Conservation (phyloP, 1,140 invertebrate species). For the Drosophila triauraria region DNA sequence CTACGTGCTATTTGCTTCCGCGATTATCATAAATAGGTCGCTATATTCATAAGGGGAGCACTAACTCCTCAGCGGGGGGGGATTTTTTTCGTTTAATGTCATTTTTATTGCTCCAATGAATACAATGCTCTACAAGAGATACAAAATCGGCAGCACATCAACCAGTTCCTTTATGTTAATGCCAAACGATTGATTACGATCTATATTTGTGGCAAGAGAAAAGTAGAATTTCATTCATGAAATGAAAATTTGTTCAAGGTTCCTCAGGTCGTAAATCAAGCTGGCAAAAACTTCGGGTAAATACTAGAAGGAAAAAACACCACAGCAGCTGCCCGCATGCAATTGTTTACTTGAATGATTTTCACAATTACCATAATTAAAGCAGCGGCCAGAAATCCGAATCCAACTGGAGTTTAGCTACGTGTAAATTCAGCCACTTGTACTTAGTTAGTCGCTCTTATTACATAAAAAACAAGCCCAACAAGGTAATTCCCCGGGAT, state of each 20-base stretch:
- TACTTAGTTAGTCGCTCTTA: conserved; percentile 3
- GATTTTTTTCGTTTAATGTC: conserved; percentile 1
- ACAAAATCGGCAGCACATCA: neutral
- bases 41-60: conserved; percentile 4
- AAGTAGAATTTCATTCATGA: conserved; percentile 8
- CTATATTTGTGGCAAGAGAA: neutral
- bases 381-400: conserved; percentile 15
- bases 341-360: conserved; percentile 60
- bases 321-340: conserved; percentile 42
- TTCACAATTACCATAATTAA: conserved; percentile 74
- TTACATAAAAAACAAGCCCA: neutral
- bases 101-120: conserved; percentile 13
- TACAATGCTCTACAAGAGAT: neutral
- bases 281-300: conserved; percentile 13
- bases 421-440: conserved; percentile 6
- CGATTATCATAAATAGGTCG: conserved; percentile 8
- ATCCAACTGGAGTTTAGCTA: neutral
- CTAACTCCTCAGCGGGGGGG: neutral
- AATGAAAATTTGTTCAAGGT: conserved; percentile 39
- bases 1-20: conserved; percentile 1
- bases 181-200: neutral
- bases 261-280: conserved; percentile 50
- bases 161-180: conserved; percentile 9
- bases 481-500: conserved; percentile 29
- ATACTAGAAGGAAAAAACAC: conserved; percentile 13